Evolutionary conservation across 1,140 invertebrate genomes (phyloP).

Genomic region (Gryllus bimaculatus): DNA sequence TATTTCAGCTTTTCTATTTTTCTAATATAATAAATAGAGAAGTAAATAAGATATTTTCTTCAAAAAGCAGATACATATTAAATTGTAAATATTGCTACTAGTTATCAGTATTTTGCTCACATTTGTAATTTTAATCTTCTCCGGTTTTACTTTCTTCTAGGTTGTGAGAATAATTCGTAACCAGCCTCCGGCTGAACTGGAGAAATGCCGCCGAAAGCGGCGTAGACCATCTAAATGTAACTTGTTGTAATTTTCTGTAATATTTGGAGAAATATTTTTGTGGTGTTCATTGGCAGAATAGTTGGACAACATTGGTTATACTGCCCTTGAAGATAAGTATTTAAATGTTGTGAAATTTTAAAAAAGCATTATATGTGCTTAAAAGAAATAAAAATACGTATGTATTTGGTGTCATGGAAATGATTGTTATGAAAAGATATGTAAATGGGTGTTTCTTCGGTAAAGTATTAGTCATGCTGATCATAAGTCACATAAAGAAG

Average conservation of each 20-base stretch:
- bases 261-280: not conserved
- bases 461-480: no score
- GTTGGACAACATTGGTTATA: no score
- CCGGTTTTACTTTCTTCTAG: slow-evolving; percentile 35
- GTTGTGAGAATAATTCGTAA: slow-evolving; percentile 65
- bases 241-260: slow-evolving; percentile 7
- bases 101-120: no score
- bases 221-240: slow-evolving; percentile 40
- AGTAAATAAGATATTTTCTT: no score
- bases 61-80: no score
- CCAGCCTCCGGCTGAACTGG: slow-evolving; percentile 56
- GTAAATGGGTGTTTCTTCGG: not conserved
- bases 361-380: not conserved
- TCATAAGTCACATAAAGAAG: not conserved
- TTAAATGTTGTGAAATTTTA: not conserved
- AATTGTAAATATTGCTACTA: no score
- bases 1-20: no score
- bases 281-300: no score
- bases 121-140: no score
- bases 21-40: no score
- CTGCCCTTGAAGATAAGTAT: not conserved
- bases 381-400: not conserved
- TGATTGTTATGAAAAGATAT: slow-evolving; percentile 6
- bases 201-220: slow-evolving; percentile 49
- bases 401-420: not conserved